phyloP scores from a whole-genome alignment of 2,113 vertebrate species.

The Tupaia chinensis region DNA sequence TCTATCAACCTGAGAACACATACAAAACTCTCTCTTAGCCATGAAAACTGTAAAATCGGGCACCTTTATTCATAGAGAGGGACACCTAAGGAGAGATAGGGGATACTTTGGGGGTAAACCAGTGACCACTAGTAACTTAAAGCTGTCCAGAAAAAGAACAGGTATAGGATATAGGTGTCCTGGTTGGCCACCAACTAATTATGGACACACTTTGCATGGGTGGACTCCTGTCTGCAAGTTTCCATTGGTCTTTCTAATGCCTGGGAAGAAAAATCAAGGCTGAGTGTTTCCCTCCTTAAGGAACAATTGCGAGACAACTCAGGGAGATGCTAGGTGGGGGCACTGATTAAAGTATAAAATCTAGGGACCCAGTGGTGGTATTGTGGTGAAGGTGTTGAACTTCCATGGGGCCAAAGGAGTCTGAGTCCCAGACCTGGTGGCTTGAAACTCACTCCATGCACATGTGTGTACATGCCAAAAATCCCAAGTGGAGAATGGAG shows the following conservation, averaged over 20 bases:
- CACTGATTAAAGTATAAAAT: background rate
- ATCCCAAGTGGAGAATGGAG: too few species aligned
- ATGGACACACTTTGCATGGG: background rate
- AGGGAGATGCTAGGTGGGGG: background rate
- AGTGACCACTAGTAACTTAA: background rate
- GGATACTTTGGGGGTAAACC: background rate
- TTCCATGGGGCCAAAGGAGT: too few species aligned
- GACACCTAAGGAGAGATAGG: background rate
- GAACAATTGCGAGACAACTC: background rate
- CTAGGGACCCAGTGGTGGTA: too few species aligned
- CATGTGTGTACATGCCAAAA: too few species aligned
- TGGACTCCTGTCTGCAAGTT: background rate
- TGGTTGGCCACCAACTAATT: background rate
- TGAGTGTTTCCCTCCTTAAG: background rate
- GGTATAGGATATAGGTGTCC: accelerated
- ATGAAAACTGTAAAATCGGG: background rate
- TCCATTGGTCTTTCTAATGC: background rate
- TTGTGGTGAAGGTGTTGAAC: too few species aligned
- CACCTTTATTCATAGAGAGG: background rate
- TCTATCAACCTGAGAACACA: background rate
- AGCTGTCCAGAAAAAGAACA: background rate
- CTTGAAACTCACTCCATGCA: too few species aligned
- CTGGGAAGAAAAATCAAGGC: background rate
- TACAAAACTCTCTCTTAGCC: background rate
- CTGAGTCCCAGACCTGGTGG: too few species aligned